Evolutionary conservation across 2,797 vertebrate species (phyloP), one percentile per base, ranked within the genome.

Genomic region (Enteromius argenteus): DNA sequence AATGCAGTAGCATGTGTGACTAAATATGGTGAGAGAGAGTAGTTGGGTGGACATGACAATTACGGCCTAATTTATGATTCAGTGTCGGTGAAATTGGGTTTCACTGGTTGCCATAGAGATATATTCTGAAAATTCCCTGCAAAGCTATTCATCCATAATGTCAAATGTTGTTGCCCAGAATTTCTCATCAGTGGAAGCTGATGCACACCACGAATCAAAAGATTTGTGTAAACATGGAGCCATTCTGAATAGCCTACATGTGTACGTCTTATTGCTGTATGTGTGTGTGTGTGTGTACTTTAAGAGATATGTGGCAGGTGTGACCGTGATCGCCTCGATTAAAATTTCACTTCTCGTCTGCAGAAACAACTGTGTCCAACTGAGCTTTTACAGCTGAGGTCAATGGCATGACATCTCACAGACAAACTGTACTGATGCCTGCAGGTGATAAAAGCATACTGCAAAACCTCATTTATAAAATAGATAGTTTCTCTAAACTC

Each of bases 31-130:
- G 69, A 84, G 67, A 84, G 13, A 51, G 62, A 69, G 27, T 56
- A 49, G 37, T 74, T 58, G 80, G 67, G 32, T 79, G 67, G 73
- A 74, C 74, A 69, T 39, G 17, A 85, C 68, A 85, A 87, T 85
- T 85, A 87, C 30, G 6, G 69, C 39, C 42, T 79, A 64, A 87
- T 85, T 83, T 87, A 68, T 64, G 80, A 85, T 79, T 82, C 83
- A 72, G 76, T 85, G 75, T 79, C 51, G 30, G 46, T 75, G 83
- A 79, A 86, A 87, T 85, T 58, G 68, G 77, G 79, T 79, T 86
- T 74, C 79, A 86, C 80, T 73, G 51, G 84, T 87, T 87, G 84
- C 84, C 75, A 87, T 89, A 81, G 88, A 76, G 79, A 89, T 83
- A 37, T 35, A 73, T 64, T 80, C 71, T 21, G 69, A 60, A 78